phyloP scores from a whole-genome alignment of 2,113 vertebrate species.

The Sebastes schlegelii region DNA sequence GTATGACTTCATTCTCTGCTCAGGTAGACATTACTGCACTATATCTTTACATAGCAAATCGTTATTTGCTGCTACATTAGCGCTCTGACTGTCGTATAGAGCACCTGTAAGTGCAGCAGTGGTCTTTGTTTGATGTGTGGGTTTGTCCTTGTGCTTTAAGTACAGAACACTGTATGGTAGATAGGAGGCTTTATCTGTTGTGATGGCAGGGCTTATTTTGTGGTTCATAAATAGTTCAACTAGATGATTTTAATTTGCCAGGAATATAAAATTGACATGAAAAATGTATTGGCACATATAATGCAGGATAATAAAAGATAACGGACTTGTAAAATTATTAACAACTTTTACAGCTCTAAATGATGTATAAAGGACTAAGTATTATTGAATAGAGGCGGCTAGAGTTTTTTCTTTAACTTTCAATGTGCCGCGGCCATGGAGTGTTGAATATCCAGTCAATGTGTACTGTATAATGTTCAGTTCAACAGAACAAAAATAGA shows the following conservation, averaged over 20 bases:
- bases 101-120: neutral
- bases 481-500: too few species aligned
- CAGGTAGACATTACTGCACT: too few species aligned
- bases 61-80: too few species aligned
- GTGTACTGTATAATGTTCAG: neutral
- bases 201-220: neutral
- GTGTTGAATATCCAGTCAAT: neutral
- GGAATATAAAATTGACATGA: neutral
- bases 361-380: rapidly evolving
- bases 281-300: neutral
- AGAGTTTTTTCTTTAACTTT: neutral
- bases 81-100: too few species aligned
- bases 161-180: neutral
- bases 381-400: neutral
- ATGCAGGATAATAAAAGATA: neutral
- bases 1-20: too few species aligned
- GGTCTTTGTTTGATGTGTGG: neutral
- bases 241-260: neutral
- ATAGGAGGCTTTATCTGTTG: neutral
- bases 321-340: neutral
- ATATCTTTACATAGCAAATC: too few species aligned
- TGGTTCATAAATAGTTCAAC: neutral
- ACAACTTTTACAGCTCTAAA: neutral
- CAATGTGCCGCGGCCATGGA: neutral
- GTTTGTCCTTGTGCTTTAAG: neutral